These are phyloP conservation scores for Microcebus griseorufus DNA, from an alignment of 2,113 vertebrate species.

Conservation along the genomic window DNA sequence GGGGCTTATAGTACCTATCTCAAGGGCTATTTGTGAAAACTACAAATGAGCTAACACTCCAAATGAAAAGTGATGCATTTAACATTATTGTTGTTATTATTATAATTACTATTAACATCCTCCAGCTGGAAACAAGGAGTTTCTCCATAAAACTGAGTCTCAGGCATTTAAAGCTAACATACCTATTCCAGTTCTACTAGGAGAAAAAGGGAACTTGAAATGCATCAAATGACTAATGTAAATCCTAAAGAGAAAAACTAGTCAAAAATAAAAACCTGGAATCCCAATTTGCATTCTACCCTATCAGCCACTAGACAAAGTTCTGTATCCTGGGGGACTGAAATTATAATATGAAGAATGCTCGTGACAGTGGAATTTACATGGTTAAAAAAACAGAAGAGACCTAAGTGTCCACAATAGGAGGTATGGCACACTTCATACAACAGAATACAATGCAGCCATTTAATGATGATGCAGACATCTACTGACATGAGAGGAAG, in stretches of 20 bases:
- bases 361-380: not conserved
- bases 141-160: not conserved
- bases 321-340: not conserved
- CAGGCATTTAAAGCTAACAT: not conserved
- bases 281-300: not conserved
- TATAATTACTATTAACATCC: not conserved
- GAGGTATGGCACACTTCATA: not conserved
- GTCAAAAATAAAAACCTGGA: not conserved
- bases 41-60: not conserved
- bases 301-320: not conserved
- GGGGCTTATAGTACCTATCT: not conserved
- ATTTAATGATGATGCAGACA: not conserved
- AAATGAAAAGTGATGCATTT: not conserved
- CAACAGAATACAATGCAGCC: rapidly evolving
- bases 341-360: not conserved
- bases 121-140: not conserved
- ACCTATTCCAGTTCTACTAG: not conserved
- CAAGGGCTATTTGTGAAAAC: not conserved
- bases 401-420: not conserved
- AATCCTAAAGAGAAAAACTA: not conserved
- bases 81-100: rapidly evolving
- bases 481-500: not conserved
- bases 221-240: not conserved
- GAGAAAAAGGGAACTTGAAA: not conserved
- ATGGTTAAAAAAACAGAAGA: not conserved